Percentiles rank a stretch among this genome's conserved stretches.
Evolutionary conservation across 2,888 invertebrate genomes (phyloP).

Genomic region (Epistrophe grossulariae): DNA sequence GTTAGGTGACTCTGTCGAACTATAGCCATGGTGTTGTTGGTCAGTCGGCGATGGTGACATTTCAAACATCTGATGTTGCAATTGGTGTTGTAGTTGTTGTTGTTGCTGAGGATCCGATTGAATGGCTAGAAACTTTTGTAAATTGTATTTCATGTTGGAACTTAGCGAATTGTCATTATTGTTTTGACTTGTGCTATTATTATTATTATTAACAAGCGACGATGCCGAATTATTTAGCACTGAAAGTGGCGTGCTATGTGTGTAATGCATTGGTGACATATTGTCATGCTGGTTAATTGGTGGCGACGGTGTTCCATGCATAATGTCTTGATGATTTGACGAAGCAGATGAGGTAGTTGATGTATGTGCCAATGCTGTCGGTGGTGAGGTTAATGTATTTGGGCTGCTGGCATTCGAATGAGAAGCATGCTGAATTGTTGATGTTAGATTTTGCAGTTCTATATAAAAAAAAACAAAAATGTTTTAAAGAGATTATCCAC

Average conservation of each 20-base stretch:
- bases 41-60: conserved; percentile 71
- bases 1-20: conserved; percentile 76
- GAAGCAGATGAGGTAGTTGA: conserved; percentile 62
- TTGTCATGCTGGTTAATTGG: conserved; percentile 72
- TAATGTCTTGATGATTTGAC: conserved; percentile 75
- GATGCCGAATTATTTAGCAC: conserved; percentile 55
- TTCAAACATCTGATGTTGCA: conserved; percentile 66
- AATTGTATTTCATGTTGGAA: conserved; percentile 77
- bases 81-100: conserved; percentile 64
- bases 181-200: conserved; percentile 75
- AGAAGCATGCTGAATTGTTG: conserved; percentile 76
- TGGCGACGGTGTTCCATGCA: conserved; percentile 74
- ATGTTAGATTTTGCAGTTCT: conserved; percentile 76
- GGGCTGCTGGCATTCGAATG: conserved; percentile 69
- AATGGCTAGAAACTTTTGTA: conserved; percentile 80
- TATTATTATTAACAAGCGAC: conserved; percentile 71
- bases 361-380: conserved; percentile 52
- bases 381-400: conserved; percentile 67
- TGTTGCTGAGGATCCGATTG: conserved; percentile 81
- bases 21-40: conserved; percentile 69
- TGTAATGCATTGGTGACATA: conserved; percentile 78
- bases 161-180: conserved; percentile 71
- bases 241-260: conserved; percentile 39
- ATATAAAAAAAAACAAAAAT: conserved; percentile 22
- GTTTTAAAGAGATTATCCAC: not conserved